A percentile compares a stretch with the other conserved stretches of the same genome.
Evolutionary conservation across 2,113 vertebrate species (phyloP).

Genomic region (Perca flavescens): DNA sequence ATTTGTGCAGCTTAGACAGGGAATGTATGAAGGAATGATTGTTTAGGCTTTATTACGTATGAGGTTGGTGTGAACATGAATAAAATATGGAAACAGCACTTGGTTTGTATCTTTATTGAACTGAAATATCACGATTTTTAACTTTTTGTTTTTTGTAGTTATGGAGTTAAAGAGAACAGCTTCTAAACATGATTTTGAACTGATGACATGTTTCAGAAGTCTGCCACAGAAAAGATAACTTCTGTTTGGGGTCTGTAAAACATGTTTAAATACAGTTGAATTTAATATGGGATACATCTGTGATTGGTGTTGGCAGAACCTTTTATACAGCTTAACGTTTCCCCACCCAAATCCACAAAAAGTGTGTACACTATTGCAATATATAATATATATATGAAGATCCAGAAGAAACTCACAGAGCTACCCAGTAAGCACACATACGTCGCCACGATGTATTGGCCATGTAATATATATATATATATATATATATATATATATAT

Average conservation of each 20-base stretch:
- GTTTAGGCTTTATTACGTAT: conserved; percentile 56
- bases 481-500: too few species aligned
- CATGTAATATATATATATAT: too few species aligned
- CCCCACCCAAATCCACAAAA: not conserved
- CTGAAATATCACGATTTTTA: not conserved
- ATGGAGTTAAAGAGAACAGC: too few species aligned
- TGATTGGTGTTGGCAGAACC: not conserved
- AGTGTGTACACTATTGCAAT: not conserved
- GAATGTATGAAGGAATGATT: conserved; percentile 61
- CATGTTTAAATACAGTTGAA: too few species aligned
- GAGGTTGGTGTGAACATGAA: conserved; percentile 58
- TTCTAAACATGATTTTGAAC: not conserved
- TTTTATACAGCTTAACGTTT: not conserved
- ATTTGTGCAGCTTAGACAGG: conserved; percentile 51
- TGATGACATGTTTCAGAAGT: not conserved
- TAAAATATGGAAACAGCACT: conserved; percentile 60
- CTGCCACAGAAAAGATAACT: too few species aligned
- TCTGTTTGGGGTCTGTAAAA: not conserved
- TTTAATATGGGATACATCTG: not conserved
- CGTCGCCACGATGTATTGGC: too few species aligned
- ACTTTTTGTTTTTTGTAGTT: not conserved
- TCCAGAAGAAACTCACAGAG: not conserved
- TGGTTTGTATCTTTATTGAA: conserved; percentile 18
- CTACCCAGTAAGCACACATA: too few species aligned
- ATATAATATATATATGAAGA: not conserved